Evolutionary conservation across 2,113 vertebrate species (phyloP).

Genomic region (Anolis sagrei): DNA sequence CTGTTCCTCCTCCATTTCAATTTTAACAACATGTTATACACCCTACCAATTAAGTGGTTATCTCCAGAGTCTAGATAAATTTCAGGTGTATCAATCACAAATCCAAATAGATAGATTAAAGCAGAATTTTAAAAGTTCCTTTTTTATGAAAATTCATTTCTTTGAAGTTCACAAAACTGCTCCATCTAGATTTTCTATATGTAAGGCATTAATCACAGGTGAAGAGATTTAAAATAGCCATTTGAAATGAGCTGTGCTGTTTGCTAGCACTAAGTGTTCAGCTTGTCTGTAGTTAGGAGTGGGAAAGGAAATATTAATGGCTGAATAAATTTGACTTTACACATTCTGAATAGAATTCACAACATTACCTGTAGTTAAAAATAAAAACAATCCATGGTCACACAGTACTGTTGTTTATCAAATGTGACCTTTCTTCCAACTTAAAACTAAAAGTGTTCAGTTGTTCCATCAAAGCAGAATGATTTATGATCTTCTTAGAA

Average conservation of each 20-base stretch:
- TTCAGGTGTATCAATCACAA: no score
- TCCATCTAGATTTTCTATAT: background rate
- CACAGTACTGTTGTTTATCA: constrained; percentile 38
- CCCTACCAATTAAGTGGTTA: no score
- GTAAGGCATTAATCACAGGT: background rate
- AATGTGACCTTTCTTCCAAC: constrained; percentile 38
- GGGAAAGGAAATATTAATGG: background rate
- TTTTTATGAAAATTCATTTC: no score
- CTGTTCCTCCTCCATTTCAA: no score
- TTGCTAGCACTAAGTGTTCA: background rate
- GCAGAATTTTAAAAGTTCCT: background rate
- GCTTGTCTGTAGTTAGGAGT: background rate
- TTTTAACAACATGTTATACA: no score
- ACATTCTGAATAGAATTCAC: background rate
- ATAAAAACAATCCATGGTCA: constrained; percentile 34
- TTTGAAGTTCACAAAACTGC: no score
- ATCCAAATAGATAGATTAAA: no score
- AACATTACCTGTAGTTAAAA: constrained; percentile 23
- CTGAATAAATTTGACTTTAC: background rate
- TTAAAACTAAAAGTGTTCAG: constrained; percentile 30
- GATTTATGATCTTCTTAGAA: constrained; percentile 30
- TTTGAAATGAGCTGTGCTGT: background rate
- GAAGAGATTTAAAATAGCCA: background rate
- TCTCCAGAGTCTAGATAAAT: no score
- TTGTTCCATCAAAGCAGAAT: background rate